phyloP scores from a whole-genome alignment of 2,797 vertebrate genomes.

The Eidolon dupreanum region DNA sequence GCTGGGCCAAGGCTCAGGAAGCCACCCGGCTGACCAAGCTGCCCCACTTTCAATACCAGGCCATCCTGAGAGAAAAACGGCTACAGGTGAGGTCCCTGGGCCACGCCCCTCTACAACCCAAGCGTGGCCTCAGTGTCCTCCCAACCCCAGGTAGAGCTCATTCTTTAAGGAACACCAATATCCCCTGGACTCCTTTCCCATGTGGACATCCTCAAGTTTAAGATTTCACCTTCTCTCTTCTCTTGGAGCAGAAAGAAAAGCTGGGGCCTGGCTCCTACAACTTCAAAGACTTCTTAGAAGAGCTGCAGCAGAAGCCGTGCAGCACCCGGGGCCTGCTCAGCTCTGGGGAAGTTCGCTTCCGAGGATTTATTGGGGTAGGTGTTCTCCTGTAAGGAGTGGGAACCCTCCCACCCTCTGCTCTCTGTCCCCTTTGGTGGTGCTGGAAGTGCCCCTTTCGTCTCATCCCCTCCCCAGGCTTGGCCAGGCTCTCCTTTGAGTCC shows the following conservation, averaged over 20 bases:
- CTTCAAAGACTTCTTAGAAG: constrained; percentile 82
- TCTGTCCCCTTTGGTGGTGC: not conserved
- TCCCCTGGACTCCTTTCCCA: not conserved
- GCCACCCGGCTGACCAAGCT: constrained; percentile 66
- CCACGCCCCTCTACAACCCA: accelerated
- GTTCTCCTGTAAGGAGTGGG: not conserved
- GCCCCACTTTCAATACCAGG: constrained; percentile 82
- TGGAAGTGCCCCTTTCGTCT: not conserved
- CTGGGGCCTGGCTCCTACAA: constrained; percentile 85
- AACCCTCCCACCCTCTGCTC: not conserved
- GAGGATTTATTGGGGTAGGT: constrained; percentile 69
- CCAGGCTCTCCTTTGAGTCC: not conserved
- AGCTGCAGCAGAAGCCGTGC: constrained; percentile 77
- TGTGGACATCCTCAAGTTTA: not conserved
- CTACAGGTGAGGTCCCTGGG: constrained; percentile 77
- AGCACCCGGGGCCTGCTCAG: constrained; percentile 83
- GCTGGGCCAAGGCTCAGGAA: constrained; percentile 77
- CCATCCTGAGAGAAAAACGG: constrained; percentile 75
- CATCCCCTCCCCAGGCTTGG: not conserved
- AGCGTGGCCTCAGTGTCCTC: not conserved
- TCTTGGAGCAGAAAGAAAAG: constrained; percentile 76
- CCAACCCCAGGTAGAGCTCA: not conserved
- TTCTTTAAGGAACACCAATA: not conserved
- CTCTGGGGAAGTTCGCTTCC: constrained; percentile 83
- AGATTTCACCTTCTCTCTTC: not conserved